phyloP scores from a whole-genome alignment of 2,113 vertebrate species.

The Dasypus novemcinctus region DNA sequence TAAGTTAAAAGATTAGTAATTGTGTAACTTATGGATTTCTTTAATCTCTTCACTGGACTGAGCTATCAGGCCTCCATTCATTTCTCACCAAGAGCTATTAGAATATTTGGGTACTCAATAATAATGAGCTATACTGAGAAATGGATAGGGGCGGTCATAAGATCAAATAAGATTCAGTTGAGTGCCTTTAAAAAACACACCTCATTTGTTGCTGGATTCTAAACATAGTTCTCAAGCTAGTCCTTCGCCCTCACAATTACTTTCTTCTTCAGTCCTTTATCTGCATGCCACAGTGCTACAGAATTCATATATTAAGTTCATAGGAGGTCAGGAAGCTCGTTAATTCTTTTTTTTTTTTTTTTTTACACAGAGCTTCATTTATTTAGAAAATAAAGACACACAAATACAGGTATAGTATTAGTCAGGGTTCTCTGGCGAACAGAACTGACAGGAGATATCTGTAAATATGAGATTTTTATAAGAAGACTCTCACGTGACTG shows the following conservation, averaged over 20 bases:
- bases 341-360: neutral
- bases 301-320: slow-evolving; percentile 13
- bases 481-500: no score
- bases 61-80: neutral
- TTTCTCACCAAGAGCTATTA: neutral
- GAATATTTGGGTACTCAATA: neutral
- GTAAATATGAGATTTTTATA: no score
- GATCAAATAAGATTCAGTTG: neutral
- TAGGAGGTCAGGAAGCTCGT: slow-evolving; percentile 25
- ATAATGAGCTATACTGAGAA: neutral
- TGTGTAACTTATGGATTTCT: neutral
- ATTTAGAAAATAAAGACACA: no score
- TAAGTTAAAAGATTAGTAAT: neutral
- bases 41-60: neutral
- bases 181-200: neutral
- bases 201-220: neutral
- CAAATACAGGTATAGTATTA: no score
- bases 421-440: no score
- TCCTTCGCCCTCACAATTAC: slow-evolving; percentile 35
- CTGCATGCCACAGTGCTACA: neutral
- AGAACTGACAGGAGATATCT: no score
- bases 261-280: slow-evolving; percentile 31
- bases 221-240: slow-evolving; percentile 47
- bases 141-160: neutral
- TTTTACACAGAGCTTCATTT: neutral